Conservation (phyloP, 2,113 vertebrate species). For the Antennarius striatus region DNA sequence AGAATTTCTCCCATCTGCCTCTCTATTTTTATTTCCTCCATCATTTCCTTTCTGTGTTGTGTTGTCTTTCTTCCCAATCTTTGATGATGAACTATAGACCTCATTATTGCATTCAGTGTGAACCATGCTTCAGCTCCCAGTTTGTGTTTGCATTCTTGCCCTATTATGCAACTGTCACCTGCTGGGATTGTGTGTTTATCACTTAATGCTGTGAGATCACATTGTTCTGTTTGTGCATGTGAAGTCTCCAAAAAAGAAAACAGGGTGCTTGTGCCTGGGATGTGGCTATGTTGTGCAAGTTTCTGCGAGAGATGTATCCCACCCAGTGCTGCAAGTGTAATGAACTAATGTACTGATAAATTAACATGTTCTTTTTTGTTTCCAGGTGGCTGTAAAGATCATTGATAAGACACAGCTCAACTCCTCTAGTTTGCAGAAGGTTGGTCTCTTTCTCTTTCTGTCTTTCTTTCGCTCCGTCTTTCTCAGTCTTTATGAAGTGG, state of each 20-base stretch:
- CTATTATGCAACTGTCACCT: conserved; percentile 49
- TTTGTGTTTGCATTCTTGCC: neutral
- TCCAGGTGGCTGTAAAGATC: conserved; percentile 82
- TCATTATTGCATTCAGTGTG: conserved; percentile 15
- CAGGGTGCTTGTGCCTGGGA: neutral
- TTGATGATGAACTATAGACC: conserved; percentile 44
- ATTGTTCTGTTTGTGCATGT: conserved; percentile 1
- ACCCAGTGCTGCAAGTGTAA: conserved; percentile 6
- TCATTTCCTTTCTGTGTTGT: neutral
- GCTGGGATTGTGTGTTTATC: conserved; percentile 44
- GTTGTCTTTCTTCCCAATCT: neutral
- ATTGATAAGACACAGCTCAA: conserved; percentile 84
- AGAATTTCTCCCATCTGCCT: conserved; percentile 36
- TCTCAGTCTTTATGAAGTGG: conserved; percentile 55
- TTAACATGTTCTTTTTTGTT: conserved; percentile 32
- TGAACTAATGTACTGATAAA: conserved; percentile 22
- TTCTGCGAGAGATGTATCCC: conserved; percentile 9
- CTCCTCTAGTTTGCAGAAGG: conserved; percentile 83
- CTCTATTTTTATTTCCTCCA: conserved; percentile 11
- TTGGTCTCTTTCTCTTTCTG: conserved; percentile 47
- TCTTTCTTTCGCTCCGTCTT: conserved; percentile 4
- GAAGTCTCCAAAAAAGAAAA: conserved; percentile 6
- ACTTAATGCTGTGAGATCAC: conserved; percentile 31
- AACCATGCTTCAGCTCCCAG: conserved; percentile 21
- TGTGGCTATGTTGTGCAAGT: neutral